Evolutionary conservation across 2,888 invertebrate species (phyloP).

Genomic region (Tachystola acroxantha): DNA sequence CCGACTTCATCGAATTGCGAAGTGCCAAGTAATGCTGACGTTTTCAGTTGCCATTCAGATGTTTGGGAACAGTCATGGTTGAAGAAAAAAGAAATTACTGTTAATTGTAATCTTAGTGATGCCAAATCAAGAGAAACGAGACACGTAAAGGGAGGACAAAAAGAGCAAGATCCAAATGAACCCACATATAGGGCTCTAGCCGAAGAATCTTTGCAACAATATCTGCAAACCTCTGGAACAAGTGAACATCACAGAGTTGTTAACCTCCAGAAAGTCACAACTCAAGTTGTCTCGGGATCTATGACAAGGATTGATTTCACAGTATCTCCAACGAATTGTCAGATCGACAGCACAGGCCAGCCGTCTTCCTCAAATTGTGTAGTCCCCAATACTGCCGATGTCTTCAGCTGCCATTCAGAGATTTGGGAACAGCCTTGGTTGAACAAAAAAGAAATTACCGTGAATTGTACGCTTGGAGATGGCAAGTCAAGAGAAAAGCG

Average conservation of each 20-base stretch:
- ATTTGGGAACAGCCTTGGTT: constrained; percentile 26
- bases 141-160: background rate
- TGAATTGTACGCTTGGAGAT: constrained; percentile 15
- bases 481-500: constrained; percentile 1
- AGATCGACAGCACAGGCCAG: background rate
- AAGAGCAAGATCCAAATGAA: constrained; percentile 22
- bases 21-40: background rate
- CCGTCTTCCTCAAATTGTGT: background rate
- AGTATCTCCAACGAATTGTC: constrained; percentile 12
- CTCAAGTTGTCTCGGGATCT: constrained; percentile 64
- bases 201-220: constrained; percentile 31
- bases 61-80: constrained; percentile 80
- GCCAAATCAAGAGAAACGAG: constrained; percentile 14
- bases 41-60: constrained; percentile 51
- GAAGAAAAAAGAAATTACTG: constrained; percentile 35
- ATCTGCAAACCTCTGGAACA: constrained; percentile 12
- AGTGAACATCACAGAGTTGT: constrained; percentile 22
- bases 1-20: background rate
- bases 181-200: constrained; percentile 30
- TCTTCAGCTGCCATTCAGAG: constrained; percentile 26
- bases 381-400: constrained; percentile 6
- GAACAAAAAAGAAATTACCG: constrained; percentile 19
- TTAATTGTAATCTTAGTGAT: constrained; percentile 10
- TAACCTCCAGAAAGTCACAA: constrained; percentile 41
- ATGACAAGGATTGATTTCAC: constrained; percentile 54